phyloP scores from a whole-genome alignment of 2,888 invertebrate species.

The Arctia plantaginis region DNA sequence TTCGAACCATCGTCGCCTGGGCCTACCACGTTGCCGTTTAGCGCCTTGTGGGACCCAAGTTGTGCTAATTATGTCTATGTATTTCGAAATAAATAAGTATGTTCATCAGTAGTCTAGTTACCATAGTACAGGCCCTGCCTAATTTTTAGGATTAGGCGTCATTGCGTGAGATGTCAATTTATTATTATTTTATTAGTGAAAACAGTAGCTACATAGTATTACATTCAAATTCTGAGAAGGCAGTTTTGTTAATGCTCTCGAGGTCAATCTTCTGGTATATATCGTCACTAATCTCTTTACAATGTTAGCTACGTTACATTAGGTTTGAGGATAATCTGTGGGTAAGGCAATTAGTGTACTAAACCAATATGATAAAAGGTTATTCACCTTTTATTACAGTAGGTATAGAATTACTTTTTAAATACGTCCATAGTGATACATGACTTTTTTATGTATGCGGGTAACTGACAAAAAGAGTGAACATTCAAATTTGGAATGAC shows the following conservation, averaged over 20 bases:
- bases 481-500: background rate
- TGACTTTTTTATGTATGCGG: background rate
- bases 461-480: background rate
- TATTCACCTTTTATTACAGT: background rate
- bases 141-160: background rate
- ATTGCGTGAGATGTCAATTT: background rate
- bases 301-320: background rate
- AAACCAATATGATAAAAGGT: slow-evolving; percentile 4
- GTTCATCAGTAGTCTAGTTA: background rate
- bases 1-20: too few species aligned
- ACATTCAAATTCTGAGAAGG: background rate
- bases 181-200: background rate
- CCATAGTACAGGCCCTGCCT: background rate
- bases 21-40: too few species aligned
- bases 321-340: background rate
- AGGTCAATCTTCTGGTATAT: background rate
- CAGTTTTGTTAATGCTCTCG: background rate
- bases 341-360: slow-evolving; percentile 1
- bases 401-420: background rate
- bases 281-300: background rate
- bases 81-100: too few species aligned
- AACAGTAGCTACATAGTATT: background rate
- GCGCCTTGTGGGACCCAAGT: too few species aligned
- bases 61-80: too few species aligned
- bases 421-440: background rate